Evolutionary conservation across 2,797 vertebrate genomes (phyloP), one percentile per base, ranked within the genome.

Genomic region (Gymnopithys bicolor): DNA sequence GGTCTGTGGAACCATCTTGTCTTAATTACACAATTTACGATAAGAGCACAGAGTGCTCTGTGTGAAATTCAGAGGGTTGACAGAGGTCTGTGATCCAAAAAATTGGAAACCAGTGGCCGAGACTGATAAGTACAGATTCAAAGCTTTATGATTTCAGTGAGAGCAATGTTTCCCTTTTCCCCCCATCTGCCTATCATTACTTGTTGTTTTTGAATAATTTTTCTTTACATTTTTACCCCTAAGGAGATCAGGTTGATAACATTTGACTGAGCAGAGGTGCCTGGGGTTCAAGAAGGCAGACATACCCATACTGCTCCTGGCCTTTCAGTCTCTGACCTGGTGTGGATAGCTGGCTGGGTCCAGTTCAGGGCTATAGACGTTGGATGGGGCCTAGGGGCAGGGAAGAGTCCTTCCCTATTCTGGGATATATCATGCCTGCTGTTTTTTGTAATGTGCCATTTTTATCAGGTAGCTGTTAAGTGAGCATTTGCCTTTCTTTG

Each of bases 51-150:
- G 90, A 95, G 73, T 67, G 73, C 69, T 94, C 91, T 94, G 85
- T 94, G 95, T 93, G 94, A 96, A 94, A 94, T 94, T 93, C 96
- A 91, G 76, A 86, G 76, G 83, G 91, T 69, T 94, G 91, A 96
- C 95, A 94, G 94, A 94, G 96, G 93, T 93, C 96, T 94, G 76
- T 94, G 95, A 95, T 96, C 95, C 77, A 96, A 96, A 96, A 95
- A 96, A 96, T 94, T 96, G 90, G 90, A 96, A 96, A 93, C 76
- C 87, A 96, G 93, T 91, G 93, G 80, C 80, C 6, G 23, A 89
- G 89, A 70, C 94, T 73, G 95, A 96, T 93, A 97, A 95, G 91
- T 71, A 76, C 59, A 32, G 76, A 94, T 92, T 92, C 94, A 96
- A 96, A 95, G 92, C 95, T 76, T 86, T 87, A 52, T 70, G 87